Evolutionary conservation across 2,888 invertebrate species (phyloP).

Genomic region (Nomada fucata): DNA sequence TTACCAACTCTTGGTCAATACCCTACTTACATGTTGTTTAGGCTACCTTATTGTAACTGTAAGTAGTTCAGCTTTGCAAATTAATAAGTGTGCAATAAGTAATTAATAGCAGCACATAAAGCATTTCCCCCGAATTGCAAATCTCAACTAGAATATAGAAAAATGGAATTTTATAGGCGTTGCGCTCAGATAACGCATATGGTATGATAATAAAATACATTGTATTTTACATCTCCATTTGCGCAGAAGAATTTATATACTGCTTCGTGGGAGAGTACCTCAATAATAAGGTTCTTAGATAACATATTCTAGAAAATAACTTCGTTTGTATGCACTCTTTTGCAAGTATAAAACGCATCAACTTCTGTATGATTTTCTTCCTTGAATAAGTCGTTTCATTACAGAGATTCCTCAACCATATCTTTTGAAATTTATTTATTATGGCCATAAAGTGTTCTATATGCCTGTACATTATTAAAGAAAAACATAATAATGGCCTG

Average conservation of each 20-base stretch:
- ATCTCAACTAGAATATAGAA: too few relatives aligned
- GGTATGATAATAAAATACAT: conserved; percentile 44
- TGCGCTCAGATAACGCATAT: neutral
- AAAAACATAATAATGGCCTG: too few relatives aligned
- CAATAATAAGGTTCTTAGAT: conserved; percentile 49
- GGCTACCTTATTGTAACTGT: conserved; percentile 55
- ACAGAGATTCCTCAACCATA: too few relatives aligned
- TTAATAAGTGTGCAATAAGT: too few relatives aligned
- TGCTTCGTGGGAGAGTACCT: conserved; percentile 67
- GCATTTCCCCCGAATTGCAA: too few relatives aligned
- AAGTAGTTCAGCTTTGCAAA: conserved; percentile 28
- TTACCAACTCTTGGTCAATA: conserved; percentile 49
- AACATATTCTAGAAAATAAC: neutral
- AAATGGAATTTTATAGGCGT: conserved; percentile 30
- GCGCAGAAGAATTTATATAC: conserved; percentile 60
- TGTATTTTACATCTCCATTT: conserved; percentile 54
- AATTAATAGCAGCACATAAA: too few relatives aligned
- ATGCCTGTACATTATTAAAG: too few relatives aligned
- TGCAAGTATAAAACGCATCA: too few relatives aligned
- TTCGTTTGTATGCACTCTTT: neutral
- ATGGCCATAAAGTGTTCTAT: too few relatives aligned
- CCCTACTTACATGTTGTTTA: conserved; percentile 43
- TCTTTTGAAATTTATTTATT: too few relatives aligned
- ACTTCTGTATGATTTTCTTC: too few relatives aligned
- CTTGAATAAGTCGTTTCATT: too few relatives aligned